Percentiles rank a stretch among this genome's conserved stretches.
Evolutionary conservation across 2,797 vertebrate species (phyloP).

Genomic region (Schizopygopsis malacanthus): DNA sequence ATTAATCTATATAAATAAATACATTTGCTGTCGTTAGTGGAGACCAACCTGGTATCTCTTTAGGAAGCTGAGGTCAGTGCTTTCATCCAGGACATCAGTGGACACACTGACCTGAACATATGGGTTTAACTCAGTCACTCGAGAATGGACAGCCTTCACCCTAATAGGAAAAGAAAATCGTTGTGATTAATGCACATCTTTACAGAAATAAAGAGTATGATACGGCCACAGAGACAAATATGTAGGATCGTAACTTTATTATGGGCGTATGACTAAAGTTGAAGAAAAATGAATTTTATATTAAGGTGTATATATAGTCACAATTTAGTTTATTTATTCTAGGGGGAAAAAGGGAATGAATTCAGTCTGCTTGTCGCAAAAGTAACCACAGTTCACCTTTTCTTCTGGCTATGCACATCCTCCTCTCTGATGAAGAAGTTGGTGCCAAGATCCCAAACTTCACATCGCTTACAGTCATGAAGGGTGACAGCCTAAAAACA

Average conservation of each 20-base stretch:
- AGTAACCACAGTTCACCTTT: conserved; percentile 78
- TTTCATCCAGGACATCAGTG: conserved; percentile 80
- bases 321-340: neutral
- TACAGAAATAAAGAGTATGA: neutral
- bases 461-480: conserved; percentile 90
- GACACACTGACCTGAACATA: conserved; percentile 91
- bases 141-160: conserved; percentile 87
- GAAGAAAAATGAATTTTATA: neutral
- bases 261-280: neutral
- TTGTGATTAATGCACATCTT: neutral
- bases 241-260: neutral
- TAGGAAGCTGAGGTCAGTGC: conserved; percentile 89
- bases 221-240: neutral
- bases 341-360: neutral
- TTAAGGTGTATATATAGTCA: neutral
- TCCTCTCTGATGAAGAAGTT: conserved; percentile 96
- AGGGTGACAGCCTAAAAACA: conserved; percentile 86
- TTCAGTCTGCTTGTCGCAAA: neutral
- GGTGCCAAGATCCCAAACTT: conserved; percentile 88
- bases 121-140: conserved; percentile 91
- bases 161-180: conserved; percentile 71
- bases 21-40: too few relatives aligned
- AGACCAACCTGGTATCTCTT: conserved; percentile 87
- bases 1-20: too few relatives aligned
- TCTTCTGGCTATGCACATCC: conserved; percentile 86